Conservation (phyloP, 2,797 vertebrate genomes). For the Cyclopterus lumpus region DNA sequence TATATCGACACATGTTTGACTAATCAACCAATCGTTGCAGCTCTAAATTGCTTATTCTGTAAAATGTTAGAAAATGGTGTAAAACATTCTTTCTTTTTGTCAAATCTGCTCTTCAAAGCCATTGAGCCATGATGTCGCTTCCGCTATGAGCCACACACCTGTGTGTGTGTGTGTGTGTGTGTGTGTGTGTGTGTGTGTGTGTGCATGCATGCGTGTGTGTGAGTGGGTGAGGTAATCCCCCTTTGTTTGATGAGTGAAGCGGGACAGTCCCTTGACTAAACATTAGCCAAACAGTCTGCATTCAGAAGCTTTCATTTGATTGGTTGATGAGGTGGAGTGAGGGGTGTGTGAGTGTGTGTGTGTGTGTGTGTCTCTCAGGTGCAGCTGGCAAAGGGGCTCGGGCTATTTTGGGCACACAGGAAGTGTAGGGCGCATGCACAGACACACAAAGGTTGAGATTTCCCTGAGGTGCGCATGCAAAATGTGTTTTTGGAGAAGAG, state of each 20-base stretch:
- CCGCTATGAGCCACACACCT: slow-evolving; percentile 54
- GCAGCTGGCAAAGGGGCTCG: slow-evolving; percentile 51
- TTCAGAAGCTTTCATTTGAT: slow-evolving; percentile 57
- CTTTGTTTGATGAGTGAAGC: slow-evolving; percentile 62
- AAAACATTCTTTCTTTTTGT: neutral
- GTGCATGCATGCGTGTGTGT: slow-evolving; percentile 23
- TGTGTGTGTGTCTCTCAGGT: slow-evolving; percentile 60
- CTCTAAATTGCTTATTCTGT: neutral
- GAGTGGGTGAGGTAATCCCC: slow-evolving; percentile 48
- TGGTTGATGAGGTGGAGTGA: slow-evolving; percentile 61
- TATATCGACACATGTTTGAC: neutral
- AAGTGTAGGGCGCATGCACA: slow-evolving; percentile 35
- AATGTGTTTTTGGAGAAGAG: slow-evolving; percentile 29
- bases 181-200: slow-evolving; percentile 8
- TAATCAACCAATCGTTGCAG: neutral
- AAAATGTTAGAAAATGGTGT: neutral
- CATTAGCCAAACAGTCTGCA: slow-evolving; percentile 61
- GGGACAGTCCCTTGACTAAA: slow-evolving; percentile 52
- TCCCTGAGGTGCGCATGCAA: slow-evolving; percentile 33
- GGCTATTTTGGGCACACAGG: slow-evolving; percentile 56
- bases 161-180: slow-evolving; percentile 29
- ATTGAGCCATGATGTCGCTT: slow-evolving; percentile 16
- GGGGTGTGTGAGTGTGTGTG: slow-evolving; percentile 41
- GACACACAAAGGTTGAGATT: slow-evolving; percentile 51
- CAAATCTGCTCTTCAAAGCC: slow-evolving; percentile 8